phyloP scores from a whole-genome alignment of 1,140 invertebrate species.

The Trichonephila clavata region DNA sequence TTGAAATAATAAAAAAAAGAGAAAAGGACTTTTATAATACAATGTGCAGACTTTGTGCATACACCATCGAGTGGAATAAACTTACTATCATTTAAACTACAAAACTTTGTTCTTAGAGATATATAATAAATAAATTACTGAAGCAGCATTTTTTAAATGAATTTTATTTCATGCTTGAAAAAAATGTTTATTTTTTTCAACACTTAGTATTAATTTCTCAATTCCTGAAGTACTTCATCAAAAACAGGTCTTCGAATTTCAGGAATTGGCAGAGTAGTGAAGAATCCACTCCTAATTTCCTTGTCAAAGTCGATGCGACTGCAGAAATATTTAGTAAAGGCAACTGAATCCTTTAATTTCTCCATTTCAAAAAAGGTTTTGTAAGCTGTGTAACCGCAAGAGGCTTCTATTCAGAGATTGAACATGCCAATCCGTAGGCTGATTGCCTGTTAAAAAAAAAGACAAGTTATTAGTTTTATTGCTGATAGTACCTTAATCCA shows the following conservation, averaged over 20 bases:
- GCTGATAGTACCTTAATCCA: too few relatives aligned
- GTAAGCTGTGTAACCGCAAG: neutral
- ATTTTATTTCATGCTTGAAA: too few relatives aligned
- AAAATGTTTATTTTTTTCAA: neutral
- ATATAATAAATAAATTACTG: too few relatives aligned
- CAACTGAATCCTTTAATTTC: neutral
- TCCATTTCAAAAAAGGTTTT: neutral
- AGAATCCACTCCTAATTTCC: neutral
- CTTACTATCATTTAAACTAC: too few relatives aligned
- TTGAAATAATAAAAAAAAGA: too few relatives aligned
- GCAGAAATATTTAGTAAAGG: neutral
- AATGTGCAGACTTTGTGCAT: too few relatives aligned
- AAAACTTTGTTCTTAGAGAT: too few relatives aligned
- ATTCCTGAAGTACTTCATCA: neutral
- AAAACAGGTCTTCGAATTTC: neutral
- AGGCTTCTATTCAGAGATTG: neutral
- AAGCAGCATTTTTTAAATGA: too few relatives aligned
- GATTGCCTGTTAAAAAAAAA: neutral
- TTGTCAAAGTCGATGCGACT: neutral
- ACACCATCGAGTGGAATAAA: too few relatives aligned
- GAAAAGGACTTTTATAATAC: too few relatives aligned
- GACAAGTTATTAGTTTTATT: too few relatives aligned
- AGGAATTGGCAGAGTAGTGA: neutral
- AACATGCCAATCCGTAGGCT: neutral
- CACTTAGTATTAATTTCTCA: neutral